Percentiles rank a stretch among this genome's conserved stretches.
These are phyloP conservation scores for Asteroscopus sphinx DNA, from an alignment of 2,888 invertebrate genomes.

Conservation along the genomic window DNA sequence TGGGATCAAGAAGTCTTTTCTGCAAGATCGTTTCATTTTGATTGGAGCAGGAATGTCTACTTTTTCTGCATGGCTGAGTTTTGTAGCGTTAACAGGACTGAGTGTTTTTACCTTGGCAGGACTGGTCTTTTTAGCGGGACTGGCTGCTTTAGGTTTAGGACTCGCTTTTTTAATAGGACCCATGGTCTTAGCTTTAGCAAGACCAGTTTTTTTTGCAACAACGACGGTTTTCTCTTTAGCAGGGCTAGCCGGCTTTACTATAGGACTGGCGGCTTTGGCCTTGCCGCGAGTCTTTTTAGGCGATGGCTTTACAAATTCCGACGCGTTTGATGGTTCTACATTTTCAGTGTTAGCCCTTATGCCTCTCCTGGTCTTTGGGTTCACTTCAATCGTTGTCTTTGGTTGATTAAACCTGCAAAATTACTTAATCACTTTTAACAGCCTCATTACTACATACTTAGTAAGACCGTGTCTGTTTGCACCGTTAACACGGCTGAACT, in stretches of 20 bases:
- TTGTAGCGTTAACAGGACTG: slow-evolving; percentile 9
- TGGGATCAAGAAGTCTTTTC: slow-evolving; percentile 16
- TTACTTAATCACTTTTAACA: neutral
- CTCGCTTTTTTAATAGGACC: neutral
- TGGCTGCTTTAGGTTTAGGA: slow-evolving; percentile 13
- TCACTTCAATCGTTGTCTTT: slow-evolving; percentile 18
- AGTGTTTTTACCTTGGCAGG: slow-evolving; percentile 7
- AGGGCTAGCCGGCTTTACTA: neutral
- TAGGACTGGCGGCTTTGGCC: slow-evolving; percentile 8
- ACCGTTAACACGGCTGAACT: too few relatives aligned
- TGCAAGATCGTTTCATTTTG: slow-evolving; percentile 58
- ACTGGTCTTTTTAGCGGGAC: too few relatives aligned
- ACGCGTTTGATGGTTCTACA: slow-evolving; percentile 20
- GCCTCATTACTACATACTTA: too few relatives aligned
- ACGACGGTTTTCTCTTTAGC: neutral
- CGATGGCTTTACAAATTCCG: slow-evolving; percentile 29
- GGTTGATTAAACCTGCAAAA: slow-evolving; percentile 23
- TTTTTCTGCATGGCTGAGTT: slow-evolving; percentile 16
- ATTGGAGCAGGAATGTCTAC: slow-evolving; percentile 9
- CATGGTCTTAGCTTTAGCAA: neutral
- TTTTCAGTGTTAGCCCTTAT: slow-evolving; percentile 13
- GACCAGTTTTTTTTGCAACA: slow-evolving; percentile 5
- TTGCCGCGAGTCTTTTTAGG: slow-evolving; percentile 51
- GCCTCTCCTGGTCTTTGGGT: slow-evolving; percentile 21
- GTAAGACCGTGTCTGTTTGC: too few relatives aligned